These are phyloP conservation scores for Prochilodus magdalenae DNA, from an alignment of 2,113 vertebrate genomes.

Conservation along the genomic window DNA sequence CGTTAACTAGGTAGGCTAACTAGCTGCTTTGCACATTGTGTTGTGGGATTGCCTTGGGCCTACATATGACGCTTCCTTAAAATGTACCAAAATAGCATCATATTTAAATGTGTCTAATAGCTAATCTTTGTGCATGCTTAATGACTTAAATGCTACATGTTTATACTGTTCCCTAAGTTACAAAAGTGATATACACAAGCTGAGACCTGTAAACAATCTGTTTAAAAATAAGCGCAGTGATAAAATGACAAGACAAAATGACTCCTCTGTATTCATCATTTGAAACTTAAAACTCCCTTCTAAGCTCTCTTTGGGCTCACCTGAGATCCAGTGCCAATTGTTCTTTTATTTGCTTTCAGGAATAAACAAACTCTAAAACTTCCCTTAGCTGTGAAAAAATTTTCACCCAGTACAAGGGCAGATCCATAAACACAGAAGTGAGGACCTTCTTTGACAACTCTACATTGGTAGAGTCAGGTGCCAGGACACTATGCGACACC, in stretches of 20 bases:
- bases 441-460: constrained; percentile 11
- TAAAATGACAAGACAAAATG: neutral
- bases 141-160: neutral
- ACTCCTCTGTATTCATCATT: neutral
- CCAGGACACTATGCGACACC: constrained; percentile 16
- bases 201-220: too few relatives aligned
- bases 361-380: neutral
- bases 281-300: neutral
- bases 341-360: neutral
- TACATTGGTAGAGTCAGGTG: constrained; percentile 13
- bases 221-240: neutral
- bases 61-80: too few relatives aligned
- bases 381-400: neutral
- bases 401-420: constrained; percentile 14
- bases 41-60: too few relatives aligned
- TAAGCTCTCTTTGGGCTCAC: constrained; percentile 3
- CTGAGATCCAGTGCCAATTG: neutral
- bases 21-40: too few relatives aligned
- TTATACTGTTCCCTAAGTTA: too few relatives aligned
- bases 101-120: too few relatives aligned
- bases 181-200: neutral
- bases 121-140: too few relatives aligned
- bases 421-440: neutral
- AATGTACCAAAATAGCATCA: too few relatives aligned
- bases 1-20: too few relatives aligned